Evolutionary conservation across 2,113 vertebrate genomes (phyloP).

Genomic region (Heloderma charlesbogerti): DNA sequence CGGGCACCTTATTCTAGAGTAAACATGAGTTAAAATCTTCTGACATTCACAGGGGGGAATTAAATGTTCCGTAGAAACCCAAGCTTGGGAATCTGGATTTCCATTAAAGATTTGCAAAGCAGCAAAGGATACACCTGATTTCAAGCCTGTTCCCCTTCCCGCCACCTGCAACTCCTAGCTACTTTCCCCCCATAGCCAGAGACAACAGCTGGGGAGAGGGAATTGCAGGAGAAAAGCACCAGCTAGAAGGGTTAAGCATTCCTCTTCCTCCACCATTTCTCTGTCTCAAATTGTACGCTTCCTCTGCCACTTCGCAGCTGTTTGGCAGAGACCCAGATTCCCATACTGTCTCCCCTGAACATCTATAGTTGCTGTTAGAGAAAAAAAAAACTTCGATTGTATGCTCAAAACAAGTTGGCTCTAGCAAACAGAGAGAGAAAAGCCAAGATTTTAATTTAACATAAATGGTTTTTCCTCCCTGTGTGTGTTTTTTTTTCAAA

Average conservation of each 20-base stretch:
- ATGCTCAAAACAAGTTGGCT: not conserved
- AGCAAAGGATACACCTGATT: not conserved
- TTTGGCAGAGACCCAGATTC: not conserved
- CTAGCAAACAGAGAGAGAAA: not conserved
- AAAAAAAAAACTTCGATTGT: not conserved
- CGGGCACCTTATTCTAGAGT: not conserved
- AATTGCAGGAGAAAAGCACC: not conserved
- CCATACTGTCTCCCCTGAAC: not conserved
- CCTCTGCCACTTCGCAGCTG: not conserved
- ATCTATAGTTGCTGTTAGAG: not conserved
- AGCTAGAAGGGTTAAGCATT: not conserved
- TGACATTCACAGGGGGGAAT: not conserved
- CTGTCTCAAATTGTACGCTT: not conserved
- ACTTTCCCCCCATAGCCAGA: not conserved
- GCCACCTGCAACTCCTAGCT: not conserved
- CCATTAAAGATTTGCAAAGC: not conserved
- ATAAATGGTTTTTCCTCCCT: not conserved
- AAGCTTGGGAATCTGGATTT: not conserved
- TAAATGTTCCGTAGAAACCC: not conserved
- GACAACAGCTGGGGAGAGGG: not conserved
- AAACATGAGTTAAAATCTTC: not conserved
- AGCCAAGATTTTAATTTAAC: not conserved
- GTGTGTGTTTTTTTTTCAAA: not conserved
- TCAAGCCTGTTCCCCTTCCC: no score
- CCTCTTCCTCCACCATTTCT: not conserved